Base-by-base conservation (phyloP, 2,113 vertebrate species). In the Hippopotamus amphibius region DNA sequence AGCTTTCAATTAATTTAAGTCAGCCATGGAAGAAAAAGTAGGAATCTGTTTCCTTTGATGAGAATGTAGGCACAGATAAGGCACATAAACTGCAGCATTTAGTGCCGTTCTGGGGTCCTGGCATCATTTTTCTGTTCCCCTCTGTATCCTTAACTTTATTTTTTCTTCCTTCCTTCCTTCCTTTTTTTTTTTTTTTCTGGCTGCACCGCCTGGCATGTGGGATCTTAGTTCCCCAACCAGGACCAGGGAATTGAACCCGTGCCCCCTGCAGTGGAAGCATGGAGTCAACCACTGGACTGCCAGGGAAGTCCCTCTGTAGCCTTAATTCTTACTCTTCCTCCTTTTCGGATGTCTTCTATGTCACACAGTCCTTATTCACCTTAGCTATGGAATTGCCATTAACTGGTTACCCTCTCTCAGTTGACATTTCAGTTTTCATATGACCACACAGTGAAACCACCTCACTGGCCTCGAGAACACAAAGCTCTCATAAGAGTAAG, bases 371-470 rank as follows among this genome's bases (percentile, higher is more conserved):
- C n/a, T 88, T 46, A 41, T 80, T 50, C n/a, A 15, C 26, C 72
- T 65, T 0, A 72, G 37, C 22, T 77, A 33, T 2, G 3, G 7
- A 41, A 53, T 0, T 5, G 66, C 19, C 28, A 24, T 61, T 77
- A 68, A 68, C 4, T 6, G 41, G 33, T 76, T 37, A 69, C 10
- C 12, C 3, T 57, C 10, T 88, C 33, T 19, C 19, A 11, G 15
- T 0, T 33, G 28, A 65, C 48, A 85, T 24, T 59, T 77, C 46
- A 66, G 24, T 7, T 84, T 87, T 86, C 66, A 48, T 0, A 0
- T 22, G 43, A 48, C 15, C 53, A 80, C 48, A 65, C 33, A 22
- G 46, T 50, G n/a, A 97, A 87, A n/a, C 26, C 81, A 65, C 21
- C 28, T 66, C 28, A 26, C 2, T 43, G 48, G 26, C 37, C 61